These are phyloP conservation scores for Acropternis orthonyx DNA, from an alignment of 2,797 vertebrate genomes.

Conservation along the genomic window DNA sequence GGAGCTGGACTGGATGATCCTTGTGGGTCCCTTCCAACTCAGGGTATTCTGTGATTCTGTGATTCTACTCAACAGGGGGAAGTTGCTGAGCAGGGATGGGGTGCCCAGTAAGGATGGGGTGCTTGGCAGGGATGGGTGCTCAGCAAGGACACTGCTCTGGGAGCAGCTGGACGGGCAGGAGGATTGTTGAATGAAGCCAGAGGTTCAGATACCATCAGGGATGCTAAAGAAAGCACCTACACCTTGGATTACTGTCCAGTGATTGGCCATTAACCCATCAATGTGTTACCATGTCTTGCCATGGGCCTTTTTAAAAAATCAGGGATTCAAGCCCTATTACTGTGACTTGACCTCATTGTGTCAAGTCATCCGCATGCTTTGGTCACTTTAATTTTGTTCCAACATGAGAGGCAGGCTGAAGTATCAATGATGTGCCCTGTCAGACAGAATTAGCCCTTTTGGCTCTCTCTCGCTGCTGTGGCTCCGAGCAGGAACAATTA, in stretches of 20 bases:
- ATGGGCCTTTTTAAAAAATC: not conserved
- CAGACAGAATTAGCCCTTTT: slow-evolving; percentile 58
- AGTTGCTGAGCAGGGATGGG: not conserved
- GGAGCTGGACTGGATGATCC: fast-evolving
- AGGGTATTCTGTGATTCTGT: not conserved
- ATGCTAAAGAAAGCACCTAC: not conserved
- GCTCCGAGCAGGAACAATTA: slow-evolving; percentile 58
- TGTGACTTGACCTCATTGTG: slow-evolving; percentile 61
- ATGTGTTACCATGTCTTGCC: not conserved
- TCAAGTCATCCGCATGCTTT: slow-evolving; percentile 19
- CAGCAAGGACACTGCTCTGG: not conserved
- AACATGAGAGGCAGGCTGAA: slow-evolving; percentile 19
- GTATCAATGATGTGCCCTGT: slow-evolving; percentile 61
- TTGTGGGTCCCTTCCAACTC: not conserved
- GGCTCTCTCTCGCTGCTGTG: slow-evolving; percentile 21
- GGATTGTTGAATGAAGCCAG: not conserved
- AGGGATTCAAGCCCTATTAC: not conserved
- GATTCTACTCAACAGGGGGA: not conserved
- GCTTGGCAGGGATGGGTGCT: not conserved
- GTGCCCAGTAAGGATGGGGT: too few species aligned
- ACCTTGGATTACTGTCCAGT: not conserved
- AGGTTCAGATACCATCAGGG: not conserved
- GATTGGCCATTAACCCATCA: not conserved
- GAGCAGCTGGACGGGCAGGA: not conserved
- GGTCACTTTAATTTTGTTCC: slow-evolving; percentile 64